Percentiles rank a stretch among this genome's conserved stretches.
These are phyloP conservation scores for Meles meles DNA, from an alignment of 2,113 vertebrate genomes.

Conservation along the genomic window DNA sequence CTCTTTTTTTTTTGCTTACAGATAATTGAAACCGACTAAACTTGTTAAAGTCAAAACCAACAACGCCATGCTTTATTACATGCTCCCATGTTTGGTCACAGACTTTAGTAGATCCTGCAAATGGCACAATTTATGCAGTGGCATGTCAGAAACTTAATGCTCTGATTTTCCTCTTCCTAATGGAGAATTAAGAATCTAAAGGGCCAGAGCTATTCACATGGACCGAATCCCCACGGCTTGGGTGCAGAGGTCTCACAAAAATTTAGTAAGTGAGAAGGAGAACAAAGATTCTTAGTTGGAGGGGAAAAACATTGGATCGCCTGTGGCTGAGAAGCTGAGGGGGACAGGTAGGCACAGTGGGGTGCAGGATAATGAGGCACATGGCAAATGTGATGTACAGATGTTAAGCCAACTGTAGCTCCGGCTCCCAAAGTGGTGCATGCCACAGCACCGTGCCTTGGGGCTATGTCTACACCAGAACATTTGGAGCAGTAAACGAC, in stretches of 20 bases:
- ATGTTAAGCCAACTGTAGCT: slow-evolving; percentile 92
- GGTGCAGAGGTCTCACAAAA: slow-evolving; percentile 88
- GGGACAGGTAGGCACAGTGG: slow-evolving; percentile 89
- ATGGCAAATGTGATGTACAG: slow-evolving; percentile 93
- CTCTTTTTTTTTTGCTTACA: slow-evolving; percentile 75
- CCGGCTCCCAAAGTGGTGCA: slow-evolving; percentile 84
- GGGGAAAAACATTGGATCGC: slow-evolving; percentile 84
- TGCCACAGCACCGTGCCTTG: slow-evolving; percentile 85
- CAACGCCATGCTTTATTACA: slow-evolving; percentile 86
- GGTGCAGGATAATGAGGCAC: slow-evolving; percentile 87
- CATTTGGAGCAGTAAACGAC: slow-evolving; percentile 91
- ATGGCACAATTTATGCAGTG: slow-evolving; percentile 87
- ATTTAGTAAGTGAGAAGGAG: slow-evolving; percentile 92
- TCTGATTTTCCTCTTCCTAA: slow-evolving; percentile 84
- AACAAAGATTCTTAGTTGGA: slow-evolving; percentile 90
- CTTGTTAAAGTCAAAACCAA: slow-evolving; percentile 91
- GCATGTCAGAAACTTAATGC: slow-evolving; percentile 84
- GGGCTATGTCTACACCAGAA: slow-evolving; percentile 91
- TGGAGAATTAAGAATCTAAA: slow-evolving; percentile 85
- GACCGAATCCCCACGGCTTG: slow-evolving; percentile 82
- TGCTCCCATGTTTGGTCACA: slow-evolving; percentile 80
- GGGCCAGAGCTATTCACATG: slow-evolving; percentile 81
- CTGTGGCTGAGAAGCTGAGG: slow-evolving; percentile 89
- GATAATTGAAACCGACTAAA: slow-evolving; percentile 87
- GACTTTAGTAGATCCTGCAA: slow-evolving; percentile 85